Percentiles rank a stretch among this genome's conserved stretches.
phyloP scores from a whole-genome alignment of 2,113 vertebrate genomes.

The Pogonocichla stellata region DNA sequence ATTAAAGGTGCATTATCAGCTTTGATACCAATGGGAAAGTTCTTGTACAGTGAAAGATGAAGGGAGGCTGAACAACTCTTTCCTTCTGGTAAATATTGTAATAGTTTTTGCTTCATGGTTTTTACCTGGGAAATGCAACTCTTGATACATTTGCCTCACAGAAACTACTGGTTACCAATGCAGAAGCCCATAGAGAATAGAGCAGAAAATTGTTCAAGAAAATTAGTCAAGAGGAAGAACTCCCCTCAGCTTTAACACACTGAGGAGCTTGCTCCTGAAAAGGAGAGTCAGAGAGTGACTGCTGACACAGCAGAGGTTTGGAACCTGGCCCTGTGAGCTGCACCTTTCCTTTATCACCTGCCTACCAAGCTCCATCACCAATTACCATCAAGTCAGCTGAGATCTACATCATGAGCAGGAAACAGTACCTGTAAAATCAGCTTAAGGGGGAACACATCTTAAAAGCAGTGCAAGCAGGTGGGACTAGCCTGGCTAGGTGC shows the following conservation, averaged over 20 bases:
- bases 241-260: not conserved
- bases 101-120: not conserved
- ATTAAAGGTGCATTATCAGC: not conserved
- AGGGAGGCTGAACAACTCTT: not conserved
- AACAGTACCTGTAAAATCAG: not conserved
- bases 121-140: not conserved
- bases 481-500: not conserved
- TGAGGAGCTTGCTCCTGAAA: not conserved
- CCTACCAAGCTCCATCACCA: not conserved
- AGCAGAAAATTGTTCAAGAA: not conserved
- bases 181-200: not conserved
- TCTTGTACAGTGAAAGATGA: not conserved
- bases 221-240: not conserved
- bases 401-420: not conserved
- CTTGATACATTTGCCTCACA: not conserved
- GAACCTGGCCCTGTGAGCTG: not conserved
- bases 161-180: not conserved
- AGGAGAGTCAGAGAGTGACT: not conserved
- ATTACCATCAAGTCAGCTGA: not conserved
- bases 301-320: not conserved
- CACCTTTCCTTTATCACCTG: not conserved
- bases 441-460: not conserved
- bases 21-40: not conserved
- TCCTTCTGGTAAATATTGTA: not conserved
- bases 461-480: not conserved